Conservation (phyloP, 2,797 vertebrate genomes). For the Margarornis squamiger region DNA sequence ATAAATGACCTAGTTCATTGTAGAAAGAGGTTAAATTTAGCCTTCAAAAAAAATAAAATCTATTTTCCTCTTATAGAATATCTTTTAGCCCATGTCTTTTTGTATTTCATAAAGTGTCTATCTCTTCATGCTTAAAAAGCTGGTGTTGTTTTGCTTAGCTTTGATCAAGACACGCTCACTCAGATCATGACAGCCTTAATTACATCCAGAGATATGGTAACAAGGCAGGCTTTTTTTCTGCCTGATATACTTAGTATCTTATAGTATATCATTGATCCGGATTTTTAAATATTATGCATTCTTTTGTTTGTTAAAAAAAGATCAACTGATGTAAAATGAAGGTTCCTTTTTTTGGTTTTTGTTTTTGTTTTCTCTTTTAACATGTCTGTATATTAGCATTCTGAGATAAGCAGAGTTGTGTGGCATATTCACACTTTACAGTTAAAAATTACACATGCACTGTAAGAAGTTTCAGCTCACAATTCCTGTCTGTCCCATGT, state of each 20-base stretch:
- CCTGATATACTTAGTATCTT: neutral
- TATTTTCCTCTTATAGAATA: slow-evolving; percentile 29
- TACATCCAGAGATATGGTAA: slow-evolving; percentile 12
- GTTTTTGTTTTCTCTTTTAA: neutral
- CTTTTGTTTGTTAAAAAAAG: neutral
- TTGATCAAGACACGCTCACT: slow-evolving; percentile 57
- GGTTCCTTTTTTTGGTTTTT: neutral
- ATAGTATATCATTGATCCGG: neutral
- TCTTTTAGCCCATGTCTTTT: slow-evolving; percentile 41
- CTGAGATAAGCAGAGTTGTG: neutral
- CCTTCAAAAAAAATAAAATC: slow-evolving; percentile 15
- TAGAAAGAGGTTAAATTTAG: slow-evolving; percentile 56
- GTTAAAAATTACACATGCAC: slow-evolving; percentile 14
- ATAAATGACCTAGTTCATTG: slow-evolving; percentile 23
- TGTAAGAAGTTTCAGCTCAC: neutral
- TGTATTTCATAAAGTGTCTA: slow-evolving; percentile 35
- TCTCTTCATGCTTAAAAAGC: slow-evolving; percentile 47
- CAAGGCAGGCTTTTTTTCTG: slow-evolving; percentile 25
- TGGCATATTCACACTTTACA: slow-evolving; percentile 19
- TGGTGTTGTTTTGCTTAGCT: slow-evolving; percentile 47
- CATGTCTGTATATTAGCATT: neutral
- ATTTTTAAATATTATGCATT: neutral
- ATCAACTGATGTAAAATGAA: neutral
- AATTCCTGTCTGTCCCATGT: neutral
- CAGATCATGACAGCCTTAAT: slow-evolving; percentile 31